phyloP scores from a whole-genome alignment of 2,113 vertebrate species.

The Rostratula benghalensis region DNA sequence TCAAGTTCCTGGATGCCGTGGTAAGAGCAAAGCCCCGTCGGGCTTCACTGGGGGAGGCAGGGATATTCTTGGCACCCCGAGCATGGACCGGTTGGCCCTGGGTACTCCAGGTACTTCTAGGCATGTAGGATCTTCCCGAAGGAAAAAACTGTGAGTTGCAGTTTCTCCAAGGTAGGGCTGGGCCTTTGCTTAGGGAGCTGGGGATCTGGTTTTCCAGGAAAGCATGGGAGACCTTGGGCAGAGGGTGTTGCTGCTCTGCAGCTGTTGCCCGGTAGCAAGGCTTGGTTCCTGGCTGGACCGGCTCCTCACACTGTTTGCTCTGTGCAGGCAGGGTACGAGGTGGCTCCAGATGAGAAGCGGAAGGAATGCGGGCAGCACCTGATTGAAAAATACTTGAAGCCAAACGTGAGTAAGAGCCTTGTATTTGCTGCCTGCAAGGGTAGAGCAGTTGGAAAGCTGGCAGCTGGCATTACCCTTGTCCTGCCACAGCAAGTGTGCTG shows the following conservation, averaged over 20 bases:
- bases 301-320: not conserved
- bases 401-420: constrained; percentile 69
- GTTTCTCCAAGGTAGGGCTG: not conserved
- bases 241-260: not conserved
- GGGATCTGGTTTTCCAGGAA: not conserved
- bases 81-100: not conserved
- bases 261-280: not conserved
- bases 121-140: not conserved
- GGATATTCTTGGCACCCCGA: not conserved
- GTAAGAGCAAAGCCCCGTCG: constrained; percentile 70
- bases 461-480: not conserved
- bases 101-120: not conserved
- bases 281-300: not conserved
- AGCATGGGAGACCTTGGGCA: not conserved
- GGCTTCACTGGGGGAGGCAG: not conserved
- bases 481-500: not conserved
- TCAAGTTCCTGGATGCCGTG: constrained; percentile 94
- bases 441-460: not conserved
- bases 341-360: constrained; percentile 93
- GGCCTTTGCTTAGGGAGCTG: not conserved
- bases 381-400: constrained; percentile 86
- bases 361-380: constrained; percentile 88
- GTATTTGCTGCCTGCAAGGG: not conserved
- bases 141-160: not conserved
- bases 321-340: constrained; percentile 91